Evolutionary conservation across 2,113 vertebrate species (phyloP).

Genomic region (Micronisus gabar): DNA sequence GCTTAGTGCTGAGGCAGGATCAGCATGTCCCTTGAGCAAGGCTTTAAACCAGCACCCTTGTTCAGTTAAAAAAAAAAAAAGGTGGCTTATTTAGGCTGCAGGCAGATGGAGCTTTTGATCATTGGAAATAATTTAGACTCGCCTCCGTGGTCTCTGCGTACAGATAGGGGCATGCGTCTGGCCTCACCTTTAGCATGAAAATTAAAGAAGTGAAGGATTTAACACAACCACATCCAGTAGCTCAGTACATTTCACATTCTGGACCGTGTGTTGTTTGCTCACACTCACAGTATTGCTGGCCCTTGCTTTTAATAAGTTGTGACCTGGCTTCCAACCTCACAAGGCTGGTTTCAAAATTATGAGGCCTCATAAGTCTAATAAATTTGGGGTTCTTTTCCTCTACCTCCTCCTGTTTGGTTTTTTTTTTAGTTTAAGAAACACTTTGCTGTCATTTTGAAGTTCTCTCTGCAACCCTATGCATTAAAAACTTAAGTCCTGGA

Average conservation of each 20-base stretch:
- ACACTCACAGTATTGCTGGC: not conserved
- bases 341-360: not conserved
- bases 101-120: not conserved
- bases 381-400: not conserved
- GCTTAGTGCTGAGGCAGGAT: not conserved
- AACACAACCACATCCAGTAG: not conserved
- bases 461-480: not conserved
- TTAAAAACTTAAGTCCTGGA: not conserved
- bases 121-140: not conserved
- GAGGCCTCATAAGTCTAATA: not conserved
- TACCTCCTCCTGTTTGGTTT: not conserved
- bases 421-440: not conserved
- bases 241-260: not conserved
- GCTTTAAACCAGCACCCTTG: not conserved
- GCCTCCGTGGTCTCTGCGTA: rapidly evolving
- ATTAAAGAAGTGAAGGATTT: not conserved
- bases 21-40: not conserved
- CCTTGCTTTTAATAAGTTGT: not conserved
- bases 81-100: not conserved
- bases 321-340: not conserved
- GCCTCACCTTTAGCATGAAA: not conserved
- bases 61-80: not conserved
- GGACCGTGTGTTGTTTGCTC: not conserved
- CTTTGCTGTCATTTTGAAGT: not conserved
- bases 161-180: not conserved